Conservation (phyloP, 2,797 vertebrate species). For the Enteromius thamalakanensis region DNA sequence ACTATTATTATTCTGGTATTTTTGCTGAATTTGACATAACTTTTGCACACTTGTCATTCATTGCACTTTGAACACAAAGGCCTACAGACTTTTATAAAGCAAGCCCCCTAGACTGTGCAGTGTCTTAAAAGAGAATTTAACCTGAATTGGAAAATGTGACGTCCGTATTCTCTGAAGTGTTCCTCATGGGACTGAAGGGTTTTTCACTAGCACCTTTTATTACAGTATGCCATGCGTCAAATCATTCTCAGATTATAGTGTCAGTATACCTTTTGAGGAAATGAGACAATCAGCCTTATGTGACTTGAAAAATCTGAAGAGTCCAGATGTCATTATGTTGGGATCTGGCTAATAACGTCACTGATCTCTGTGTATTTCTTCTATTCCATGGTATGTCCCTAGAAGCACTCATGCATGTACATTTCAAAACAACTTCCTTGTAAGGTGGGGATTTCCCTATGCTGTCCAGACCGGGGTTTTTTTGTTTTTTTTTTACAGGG, state of each 20-base stretch:
- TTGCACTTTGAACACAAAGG: background rate
- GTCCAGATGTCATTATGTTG: background rate
- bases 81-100: background rate
- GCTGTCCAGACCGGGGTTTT: background rate
- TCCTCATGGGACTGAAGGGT: slow-evolving; percentile 21
- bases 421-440: slow-evolving; percentile 38
- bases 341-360: background rate
- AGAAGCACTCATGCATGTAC: slow-evolving; percentile 24
- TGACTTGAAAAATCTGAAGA: background rate
- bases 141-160: background rate
- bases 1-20: background rate
- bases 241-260: slow-evolving; percentile 19
- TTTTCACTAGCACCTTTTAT: slow-evolving; percentile 4
- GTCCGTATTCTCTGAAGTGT: background rate
- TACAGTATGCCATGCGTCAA: slow-evolving; percentile 24
- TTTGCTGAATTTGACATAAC: background rate
- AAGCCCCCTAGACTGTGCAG: background rate
- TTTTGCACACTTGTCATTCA: background rate
- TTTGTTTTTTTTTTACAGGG: background rate
- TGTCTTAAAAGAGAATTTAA: background rate
- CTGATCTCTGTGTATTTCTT: background rate
- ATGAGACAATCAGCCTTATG: background rate
- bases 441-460: slow-evolving; percentile 25
- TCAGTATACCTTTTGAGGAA: background rate
- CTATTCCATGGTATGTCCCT: slow-evolving; percentile 16